phyloP scores from a whole-genome alignment of 2,113 vertebrate species.

The Rallus limicola region DNA sequence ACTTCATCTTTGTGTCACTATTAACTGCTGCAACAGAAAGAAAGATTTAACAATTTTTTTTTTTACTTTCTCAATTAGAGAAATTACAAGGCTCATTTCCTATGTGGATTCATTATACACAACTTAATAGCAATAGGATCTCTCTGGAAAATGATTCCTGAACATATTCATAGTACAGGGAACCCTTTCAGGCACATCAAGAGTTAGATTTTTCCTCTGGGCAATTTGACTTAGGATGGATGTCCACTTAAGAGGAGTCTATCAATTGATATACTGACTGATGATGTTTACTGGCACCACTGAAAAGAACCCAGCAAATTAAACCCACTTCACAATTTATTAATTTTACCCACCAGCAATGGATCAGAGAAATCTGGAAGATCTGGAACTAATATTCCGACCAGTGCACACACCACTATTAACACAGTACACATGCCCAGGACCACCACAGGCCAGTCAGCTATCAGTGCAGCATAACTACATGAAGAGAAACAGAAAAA shows the following conservation, averaged over 20 bases:
- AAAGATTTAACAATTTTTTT: background rate
- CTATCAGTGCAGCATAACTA: constrained; percentile 94
- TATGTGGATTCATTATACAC: background rate
- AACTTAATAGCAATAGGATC: background rate
- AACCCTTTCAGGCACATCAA: background rate
- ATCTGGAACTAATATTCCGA: constrained; percentile 92
- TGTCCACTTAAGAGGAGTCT: background rate
- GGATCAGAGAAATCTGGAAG: constrained; percentile 98
- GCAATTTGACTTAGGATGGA: background rate
- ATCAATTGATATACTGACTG: background rate
- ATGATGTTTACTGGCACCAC: background rate
- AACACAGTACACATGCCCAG: constrained; percentile 94
- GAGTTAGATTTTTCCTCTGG: background rate
- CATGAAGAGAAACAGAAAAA: background rate
- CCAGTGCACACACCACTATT: constrained; percentile 92
- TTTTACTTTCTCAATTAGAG: background rate
- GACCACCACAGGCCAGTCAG: constrained; percentile 97
- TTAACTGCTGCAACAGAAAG: background rate
- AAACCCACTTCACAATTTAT: background rate
- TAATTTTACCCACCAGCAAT: constrained; percentile 84
- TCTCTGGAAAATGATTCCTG: background rate
- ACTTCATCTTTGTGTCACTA: background rate
- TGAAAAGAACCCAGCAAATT: background rate
- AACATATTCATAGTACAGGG: background rate
- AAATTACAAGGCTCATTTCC: background rate